Evolutionary conservation across 2,113 vertebrate genomes (phyloP), one percentile per base, ranked within the genome.

Genomic region (Tenebrosternarchus preto): DNA sequence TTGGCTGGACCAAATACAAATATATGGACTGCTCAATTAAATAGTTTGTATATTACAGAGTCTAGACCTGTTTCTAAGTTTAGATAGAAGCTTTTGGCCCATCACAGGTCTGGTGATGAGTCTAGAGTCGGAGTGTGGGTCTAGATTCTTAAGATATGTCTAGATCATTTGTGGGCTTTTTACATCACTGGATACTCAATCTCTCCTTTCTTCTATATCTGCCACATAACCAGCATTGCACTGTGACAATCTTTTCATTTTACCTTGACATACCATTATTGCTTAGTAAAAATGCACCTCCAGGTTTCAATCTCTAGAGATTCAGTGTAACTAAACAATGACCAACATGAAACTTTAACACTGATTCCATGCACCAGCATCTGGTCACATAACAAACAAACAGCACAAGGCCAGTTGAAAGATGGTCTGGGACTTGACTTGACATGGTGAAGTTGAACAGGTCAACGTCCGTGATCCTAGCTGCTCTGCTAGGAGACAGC

Each of bases 1-100:
- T 60, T 27, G 33, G 9, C 25, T 76, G 2, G 67, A 66, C 64
- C 64, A 53, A 46, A 72, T 55, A 24, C 24, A 80, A 83, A 66
- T 68, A 63, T 46, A 68, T 70, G 64, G 63, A 53, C 29, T 57
- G 59, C 55, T 25, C 7, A 22, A 16, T 59, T 81, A 25, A 73
- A 53, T 55, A 59, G 50, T 19, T 27, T 12, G 46, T 25, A 22
- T 27, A 50, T 55, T 71, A n/a, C 25, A 39, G 9, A 6, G 33
- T 36, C 70, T 63, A 36, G n/a, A 55, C 33, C 20, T 67, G 4
- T 17, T 64, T 64, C 16, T 27, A 6, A 31, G 9, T 56, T 4
- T 4, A 56, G 20, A 4, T n/a, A 4, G 4, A 15, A 56, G n/a
- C n/a, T n/a, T n/a, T n/a, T n/a, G n/a, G 7, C 20, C 55, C 55